Evolutionary conservation across 2,113 vertebrate genomes (phyloP).

Genomic region (Mus musculus): GRCm39 chr3:36424501-36425000

Average conservation of each 20-base stretch:
- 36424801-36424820: too few relatives aligned
- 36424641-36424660: not conserved
- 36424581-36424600: not conserved
- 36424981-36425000: not conserved
- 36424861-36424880: too few relatives aligned
- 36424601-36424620: not conserved
- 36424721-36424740: too few relatives aligned
- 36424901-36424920: not conserved
- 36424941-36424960: not conserved
- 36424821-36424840: too few relatives aligned
- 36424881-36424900: not conserved
- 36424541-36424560: not conserved
- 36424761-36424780: too few relatives aligned
- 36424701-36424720: too few relatives aligned
- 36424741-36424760: too few relatives aligned
- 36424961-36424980: not conserved
- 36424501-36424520: not conserved
- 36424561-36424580: not conserved
- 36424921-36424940: not conserved
- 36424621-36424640: too few relatives aligned
- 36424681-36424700: not conserved
- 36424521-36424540: not conserved
- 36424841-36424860: too few relatives aligned
- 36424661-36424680: not conserved
- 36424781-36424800: too few relatives aligned